phyloP scores from a whole-genome alignment of 2,113 vertebrate genomes.

The Rhabdomys dilectus region DNA sequence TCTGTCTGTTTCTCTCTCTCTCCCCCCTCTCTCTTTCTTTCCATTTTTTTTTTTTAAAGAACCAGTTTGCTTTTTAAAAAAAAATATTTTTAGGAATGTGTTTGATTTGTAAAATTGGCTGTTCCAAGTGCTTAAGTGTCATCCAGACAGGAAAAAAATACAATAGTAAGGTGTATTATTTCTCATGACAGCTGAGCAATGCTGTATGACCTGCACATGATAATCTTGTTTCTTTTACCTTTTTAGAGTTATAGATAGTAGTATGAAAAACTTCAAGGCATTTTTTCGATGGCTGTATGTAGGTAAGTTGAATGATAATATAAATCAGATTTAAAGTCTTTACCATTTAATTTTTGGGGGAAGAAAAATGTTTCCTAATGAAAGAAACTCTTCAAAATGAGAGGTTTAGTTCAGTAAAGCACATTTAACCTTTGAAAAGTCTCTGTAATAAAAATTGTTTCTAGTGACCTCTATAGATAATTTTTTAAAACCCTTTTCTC shows the following conservation, averaged over 20 bases:
- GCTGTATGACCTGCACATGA: not conserved
- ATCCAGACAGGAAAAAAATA: conserved; percentile 6
- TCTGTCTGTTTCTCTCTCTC: too few species aligned
- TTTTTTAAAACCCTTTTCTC: conserved; percentile 64
- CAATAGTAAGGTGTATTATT: not conserved
- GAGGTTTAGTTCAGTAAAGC: not conserved
- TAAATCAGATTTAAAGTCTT: conserved; percentile 32
- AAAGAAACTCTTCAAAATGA: conserved; percentile 43
- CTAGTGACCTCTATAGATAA: conserved; percentile 13
- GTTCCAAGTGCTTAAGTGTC: conserved; percentile 12
- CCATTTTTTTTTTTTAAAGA: not conserved
- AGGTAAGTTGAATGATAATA: conserved; percentile 89
- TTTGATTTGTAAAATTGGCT: conserved; percentile 62
- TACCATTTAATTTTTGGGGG: not conserved
- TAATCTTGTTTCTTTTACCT: conserved; percentile 61
- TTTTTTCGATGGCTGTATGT: conserved; percentile 99
- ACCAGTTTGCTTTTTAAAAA: conserved; percentile 40
- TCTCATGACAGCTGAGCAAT: not conserved
- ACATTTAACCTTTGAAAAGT: conserved; percentile 35
- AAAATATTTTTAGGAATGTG: conserved; percentile 56
- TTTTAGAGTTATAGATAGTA: conserved; percentile 97
- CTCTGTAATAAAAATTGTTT: conserved; percentile 22
- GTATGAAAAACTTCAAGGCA: conserved; percentile 99
- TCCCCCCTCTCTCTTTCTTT: too few species aligned
- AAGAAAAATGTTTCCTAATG: conserved; percentile 22